A percentile compares a stretch with the other conserved stretches of the same genome.
These are phyloP conservation scores for Slavum lentiscoides DNA, from an alignment of 2,888 invertebrate genomes.

Conservation along the genomic window DNA sequence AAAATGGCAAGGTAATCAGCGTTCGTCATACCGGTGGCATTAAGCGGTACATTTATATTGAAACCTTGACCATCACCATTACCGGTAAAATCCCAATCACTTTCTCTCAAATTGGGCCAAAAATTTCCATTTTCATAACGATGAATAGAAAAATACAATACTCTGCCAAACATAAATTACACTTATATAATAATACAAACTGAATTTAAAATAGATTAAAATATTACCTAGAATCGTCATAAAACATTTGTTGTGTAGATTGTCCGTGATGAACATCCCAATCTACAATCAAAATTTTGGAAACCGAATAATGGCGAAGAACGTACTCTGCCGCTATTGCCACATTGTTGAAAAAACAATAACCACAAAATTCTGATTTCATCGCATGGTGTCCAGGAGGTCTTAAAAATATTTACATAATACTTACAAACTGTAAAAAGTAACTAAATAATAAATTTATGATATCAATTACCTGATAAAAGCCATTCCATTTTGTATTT, in stretches of 20 bases:
- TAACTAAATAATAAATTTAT: neutral
- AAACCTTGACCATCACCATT: conserved; percentile 75
- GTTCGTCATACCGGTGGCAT: conserved; percentile 80
- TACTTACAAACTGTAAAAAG: neutral
- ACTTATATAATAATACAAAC: neutral
- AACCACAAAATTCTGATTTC: conserved; percentile 81
- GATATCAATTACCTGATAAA: conserved; percentile 65
- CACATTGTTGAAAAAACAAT: conserved; percentile 92
- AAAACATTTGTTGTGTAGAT: conserved; percentile 87
- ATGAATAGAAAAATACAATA: conserved; percentile 95
- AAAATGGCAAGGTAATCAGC: conserved; percentile 89
- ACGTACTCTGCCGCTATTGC: conserved; percentile 83
- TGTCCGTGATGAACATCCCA: conserved; percentile 98
- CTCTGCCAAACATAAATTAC: conserved; percentile 64
- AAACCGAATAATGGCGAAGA: conserved; percentile 65
- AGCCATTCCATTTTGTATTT: conserved; percentile 81
- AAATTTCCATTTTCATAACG: conserved; percentile 90
- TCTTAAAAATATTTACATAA: conserved; percentile 59
- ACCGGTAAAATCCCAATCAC: conserved; percentile 85
- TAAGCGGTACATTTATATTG: conserved; percentile 92
- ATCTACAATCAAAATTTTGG: conserved; percentile 83
- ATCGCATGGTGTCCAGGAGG: conserved; percentile 96
- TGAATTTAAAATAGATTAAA: neutral
- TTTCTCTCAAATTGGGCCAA: conserved; percentile 94
- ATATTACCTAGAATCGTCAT: conserved; percentile 76